Percentiles rank a stretch among this genome's conserved stretches.
These are phyloP conservation scores for Thalassarche chlororhynchos DNA, from an alignment of 2,113 vertebrate species.

Conservation along the genomic window DNA sequence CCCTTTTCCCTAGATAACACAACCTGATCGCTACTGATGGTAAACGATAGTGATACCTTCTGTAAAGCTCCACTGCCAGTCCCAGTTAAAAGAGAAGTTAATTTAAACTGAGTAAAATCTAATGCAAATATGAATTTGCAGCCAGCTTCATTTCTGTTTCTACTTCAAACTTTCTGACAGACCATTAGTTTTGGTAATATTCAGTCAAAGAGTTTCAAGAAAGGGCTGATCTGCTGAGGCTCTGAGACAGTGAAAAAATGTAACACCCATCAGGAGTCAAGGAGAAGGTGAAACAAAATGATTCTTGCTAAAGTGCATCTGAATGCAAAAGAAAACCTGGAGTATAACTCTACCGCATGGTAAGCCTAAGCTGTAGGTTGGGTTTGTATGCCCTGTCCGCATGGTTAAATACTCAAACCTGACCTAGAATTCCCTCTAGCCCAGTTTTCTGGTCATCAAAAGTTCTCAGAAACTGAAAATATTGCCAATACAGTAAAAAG, in stretches of 20 bases:
- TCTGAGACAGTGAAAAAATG: neutral
- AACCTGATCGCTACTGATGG: neutral
- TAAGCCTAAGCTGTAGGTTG: neutral
- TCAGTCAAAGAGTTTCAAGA: neutral
- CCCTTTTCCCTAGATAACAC: neutral
- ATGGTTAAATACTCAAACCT: neutral
- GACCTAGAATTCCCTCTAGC: neutral
- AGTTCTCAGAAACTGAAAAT: conserved; percentile 3
- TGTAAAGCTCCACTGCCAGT: neutral
- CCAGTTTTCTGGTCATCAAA: neutral
- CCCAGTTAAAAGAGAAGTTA: neutral
- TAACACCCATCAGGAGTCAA: neutral
- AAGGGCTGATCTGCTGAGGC: neutral
- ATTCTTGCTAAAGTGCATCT: neutral
- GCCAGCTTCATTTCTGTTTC: neutral
- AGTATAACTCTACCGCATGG: neutral
- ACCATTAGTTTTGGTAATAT: neutral
- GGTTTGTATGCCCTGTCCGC: neutral
- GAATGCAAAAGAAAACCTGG: neutral
- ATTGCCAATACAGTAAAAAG: neutral
- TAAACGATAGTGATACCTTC: neutral
- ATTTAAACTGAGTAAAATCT: neutral
- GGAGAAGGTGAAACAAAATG: neutral
- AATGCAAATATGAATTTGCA: neutral
- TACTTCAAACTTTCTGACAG: neutral